Evolutionary conservation across 2,888 invertebrate genomes (phyloP).

Genomic region (Beris morrisii): DNA sequence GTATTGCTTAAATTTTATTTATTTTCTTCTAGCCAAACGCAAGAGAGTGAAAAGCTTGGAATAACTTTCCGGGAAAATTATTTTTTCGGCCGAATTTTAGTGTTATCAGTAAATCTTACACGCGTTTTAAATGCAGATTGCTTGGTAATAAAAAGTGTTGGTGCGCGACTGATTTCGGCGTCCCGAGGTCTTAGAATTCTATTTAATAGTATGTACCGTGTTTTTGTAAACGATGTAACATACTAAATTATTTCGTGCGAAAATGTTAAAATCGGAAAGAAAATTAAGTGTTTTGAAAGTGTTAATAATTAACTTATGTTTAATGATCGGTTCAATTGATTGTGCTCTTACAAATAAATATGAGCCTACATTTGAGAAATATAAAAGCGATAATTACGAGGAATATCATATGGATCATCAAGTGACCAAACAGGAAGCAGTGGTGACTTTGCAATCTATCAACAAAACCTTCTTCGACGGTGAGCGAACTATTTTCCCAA

Average conservation of each 20-base stretch:
- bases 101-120: no score
- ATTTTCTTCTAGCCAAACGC: no score
- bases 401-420: constrained; percentile 54
- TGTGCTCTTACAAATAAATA: constrained; percentile 18
- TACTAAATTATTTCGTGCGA: background rate
- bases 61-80: no score
- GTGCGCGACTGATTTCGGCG: no score
- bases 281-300: constrained; percentile 2
- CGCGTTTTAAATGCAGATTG: no score
- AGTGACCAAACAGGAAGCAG: constrained; percentile 51
- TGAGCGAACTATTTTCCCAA: constrained; percentile 40
- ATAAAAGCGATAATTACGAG: constrained; percentile 42
- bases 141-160: no score
- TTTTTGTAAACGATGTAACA: no score
- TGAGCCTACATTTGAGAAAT: background rate
- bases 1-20: no score
- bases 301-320: constrained; percentile 19
- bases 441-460: constrained; percentile 46
- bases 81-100: no score
- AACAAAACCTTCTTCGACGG: constrained; percentile 49
- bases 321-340: constrained; percentile 20
- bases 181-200: no score
- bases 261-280: constrained; percentile 6
- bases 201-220: no score
- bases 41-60: no score